Base-by-base conservation (phyloP, 2,113 vertebrate genomes). In the Marmota monax region DNA sequence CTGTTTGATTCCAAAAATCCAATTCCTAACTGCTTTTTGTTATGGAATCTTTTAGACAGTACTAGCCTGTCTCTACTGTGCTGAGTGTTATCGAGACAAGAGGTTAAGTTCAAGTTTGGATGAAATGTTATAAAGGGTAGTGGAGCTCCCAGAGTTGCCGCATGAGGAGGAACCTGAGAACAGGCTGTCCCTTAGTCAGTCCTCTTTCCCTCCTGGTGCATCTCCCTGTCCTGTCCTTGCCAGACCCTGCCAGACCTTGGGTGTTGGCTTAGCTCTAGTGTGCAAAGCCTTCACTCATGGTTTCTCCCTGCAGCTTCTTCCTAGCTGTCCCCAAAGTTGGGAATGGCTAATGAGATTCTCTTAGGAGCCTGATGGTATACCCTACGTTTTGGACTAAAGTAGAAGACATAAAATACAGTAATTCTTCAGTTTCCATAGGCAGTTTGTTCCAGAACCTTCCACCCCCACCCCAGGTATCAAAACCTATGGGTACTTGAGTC, bases 11-110 rank as follows among this genome's bases (percentile, higher is more conserved):
- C 22, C 22, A 92, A 80, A 88, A 27, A 42, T 87, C 13, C 63
- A n/a, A 84, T 79, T 96, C 70, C 67, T 79, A 39, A 65, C 22
- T 79, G 29, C 9, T 88, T 88, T 96, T 84, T 85, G 32, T 61
- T 87, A 65, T 61, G 25, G 70, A 58, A 9, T 74, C 20, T 67
- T 67, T 34, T 27, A 77, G 67, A 76, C 23, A 13, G 6, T 13
- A 72, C 48, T 7, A 32, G n/a, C 61, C 29, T 70, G 7, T 92
- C 6, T 65, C 10, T 2, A 37, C 17, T 74, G 23, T 58, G 42
- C 14, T 72, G 61, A 48, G 12, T 70, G 11, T 77, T 85, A 11
- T 12, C 65, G 42, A 78, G 53, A 70, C 29, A 4, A 53, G 12
- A 13, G 23, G 25, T n/a, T 14, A 17, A 17, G 17, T 67, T 92